These are phyloP conservation scores for Eleutherodactylus coqui DNA, from an alignment of 2,797 vertebrate species.

Conservation along the genomic window DNA sequence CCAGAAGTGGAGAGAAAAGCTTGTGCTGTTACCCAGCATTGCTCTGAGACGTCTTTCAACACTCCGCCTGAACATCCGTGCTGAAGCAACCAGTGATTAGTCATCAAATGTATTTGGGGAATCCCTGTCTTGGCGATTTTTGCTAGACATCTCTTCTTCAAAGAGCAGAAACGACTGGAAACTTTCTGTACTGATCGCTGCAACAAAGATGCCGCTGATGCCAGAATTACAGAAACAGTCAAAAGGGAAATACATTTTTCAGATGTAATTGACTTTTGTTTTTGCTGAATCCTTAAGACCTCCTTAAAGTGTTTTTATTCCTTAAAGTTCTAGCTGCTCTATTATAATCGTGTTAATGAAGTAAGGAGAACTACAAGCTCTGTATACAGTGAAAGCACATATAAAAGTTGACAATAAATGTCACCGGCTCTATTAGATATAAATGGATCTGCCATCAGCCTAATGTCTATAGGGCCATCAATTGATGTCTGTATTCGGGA, in stretches of 20 bases:
- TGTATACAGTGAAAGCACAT: not conserved
- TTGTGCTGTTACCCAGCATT: conserved; percentile 48
- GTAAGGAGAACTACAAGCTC: not conserved
- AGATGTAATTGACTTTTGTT: conserved; percentile 13
- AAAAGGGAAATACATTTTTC: conserved; percentile 57
- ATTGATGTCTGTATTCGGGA: not conserved
- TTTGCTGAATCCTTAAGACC: not conserved
- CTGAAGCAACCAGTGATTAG: conserved; percentile 8
- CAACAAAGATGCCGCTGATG: conserved; percentile 16
- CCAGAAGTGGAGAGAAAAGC: conserved; percentile 21
- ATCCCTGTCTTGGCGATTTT: conserved; percentile 5
- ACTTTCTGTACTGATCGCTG: conserved; percentile 24
- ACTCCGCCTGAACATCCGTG: conserved; percentile 37
- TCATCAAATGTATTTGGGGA: conserved; percentile 36
- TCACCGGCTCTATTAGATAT: no score
- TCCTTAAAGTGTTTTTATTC: not conserved
- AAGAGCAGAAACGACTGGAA: conserved; percentile 16
- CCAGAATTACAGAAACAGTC: not conserved
- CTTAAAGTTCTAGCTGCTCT: not conserved
- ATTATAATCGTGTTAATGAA: not conserved
- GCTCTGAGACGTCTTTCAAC: conserved; percentile 43
- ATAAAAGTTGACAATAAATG: not conserved
- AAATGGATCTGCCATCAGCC: not conserved
- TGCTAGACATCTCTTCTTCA: conserved; percentile 12
- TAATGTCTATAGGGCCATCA: not conserved